phyloP scores from a whole-genome alignment of 2,113 vertebrate species.

The Emberiza fucata region DNA sequence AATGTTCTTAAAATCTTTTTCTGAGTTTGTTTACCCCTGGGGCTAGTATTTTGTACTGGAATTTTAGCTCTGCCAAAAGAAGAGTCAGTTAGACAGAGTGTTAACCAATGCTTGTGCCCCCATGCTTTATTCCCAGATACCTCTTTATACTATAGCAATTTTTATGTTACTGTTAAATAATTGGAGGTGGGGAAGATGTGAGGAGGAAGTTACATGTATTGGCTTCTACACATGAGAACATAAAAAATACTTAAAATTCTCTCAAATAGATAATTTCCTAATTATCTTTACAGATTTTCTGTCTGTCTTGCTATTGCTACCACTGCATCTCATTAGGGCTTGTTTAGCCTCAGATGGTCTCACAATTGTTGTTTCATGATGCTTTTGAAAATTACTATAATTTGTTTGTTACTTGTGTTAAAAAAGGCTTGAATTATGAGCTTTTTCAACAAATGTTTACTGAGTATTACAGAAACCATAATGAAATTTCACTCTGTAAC shows the following conservation, averaged over 20 bases:
- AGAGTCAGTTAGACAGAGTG: conserved; percentile 18
- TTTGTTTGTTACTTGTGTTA: conserved; percentile 49
- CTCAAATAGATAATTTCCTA: conserved; percentile 61
- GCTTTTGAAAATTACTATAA: conserved; percentile 63
- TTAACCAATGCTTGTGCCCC: conserved; percentile 13
- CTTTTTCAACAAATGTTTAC: conserved; percentile 28
- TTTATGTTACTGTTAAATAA: conserved; percentile 15
- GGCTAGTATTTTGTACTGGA: conserved; percentile 45
- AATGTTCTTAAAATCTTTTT: conserved; percentile 44
- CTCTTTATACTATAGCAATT: background rate
- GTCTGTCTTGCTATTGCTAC: conserved; percentile 37
- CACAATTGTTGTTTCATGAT: conserved; percentile 35
- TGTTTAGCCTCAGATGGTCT: conserved; percentile 43
- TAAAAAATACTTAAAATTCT: conserved; percentile 31
- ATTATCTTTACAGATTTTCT: conserved; percentile 67
- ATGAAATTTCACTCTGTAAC: background rate
- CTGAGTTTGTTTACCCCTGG: conserved; percentile 57
- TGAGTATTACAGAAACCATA: background rate
- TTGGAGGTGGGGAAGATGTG: background rate
- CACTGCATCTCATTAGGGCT: conserved; percentile 50
- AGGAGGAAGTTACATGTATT: background rate
- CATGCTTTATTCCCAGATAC: conserved; percentile 17
- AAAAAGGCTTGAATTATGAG: conserved; percentile 34
- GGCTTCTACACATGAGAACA: background rate
- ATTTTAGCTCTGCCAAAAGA: conserved; percentile 47